Conservation (phyloP, 1,140 invertebrate species). For the Spodoptera frugiperda region DNA sequence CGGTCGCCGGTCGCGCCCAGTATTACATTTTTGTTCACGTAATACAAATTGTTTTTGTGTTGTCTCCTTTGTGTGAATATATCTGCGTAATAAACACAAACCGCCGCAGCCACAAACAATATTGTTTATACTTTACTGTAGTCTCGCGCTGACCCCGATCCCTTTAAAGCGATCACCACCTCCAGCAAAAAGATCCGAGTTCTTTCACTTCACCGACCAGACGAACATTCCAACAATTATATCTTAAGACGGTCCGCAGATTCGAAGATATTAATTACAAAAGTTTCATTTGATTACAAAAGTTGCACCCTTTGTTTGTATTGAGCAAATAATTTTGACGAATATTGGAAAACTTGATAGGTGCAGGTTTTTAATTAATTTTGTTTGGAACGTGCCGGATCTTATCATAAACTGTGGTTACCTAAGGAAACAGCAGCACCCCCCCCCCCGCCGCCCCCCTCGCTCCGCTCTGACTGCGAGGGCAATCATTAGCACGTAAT, state of each 20-base stretch:
- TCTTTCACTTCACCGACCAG: slow-evolving; percentile 10
- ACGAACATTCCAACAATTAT: slow-evolving; percentile 32
- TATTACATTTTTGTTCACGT: slow-evolving; percentile 44
- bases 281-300: slow-evolving; percentile 45
- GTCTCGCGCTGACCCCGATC: slow-evolving; percentile 10
- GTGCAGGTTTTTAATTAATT: slow-evolving; percentile 38
- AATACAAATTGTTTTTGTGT: slow-evolving; percentile 45
- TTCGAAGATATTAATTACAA: slow-evolving; percentile 33
- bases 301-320: slow-evolving; percentile 41
- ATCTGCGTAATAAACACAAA: slow-evolving; percentile 34
- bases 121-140: slow-evolving; percentile 23
- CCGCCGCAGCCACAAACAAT: slow-evolving; percentile 8
- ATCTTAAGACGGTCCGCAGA: slow-evolving; percentile 19
- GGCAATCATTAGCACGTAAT: not conserved
- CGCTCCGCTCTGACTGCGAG: no score
- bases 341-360: slow-evolving; percentile 42
- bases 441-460: not conserved
- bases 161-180: slow-evolving; percentile 15
- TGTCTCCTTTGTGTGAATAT: slow-evolving; percentile 33
- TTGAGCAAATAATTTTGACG: slow-evolving; percentile 42
- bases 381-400: not conserved
- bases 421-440: not conserved
- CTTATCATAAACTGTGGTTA: not conserved
- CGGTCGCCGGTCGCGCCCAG: not conserved
- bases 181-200: slow-evolving; percentile 3